phyloP scores from a whole-genome alignment of 2,113 vertebrate species.

The Azemiops feae region DNA sequence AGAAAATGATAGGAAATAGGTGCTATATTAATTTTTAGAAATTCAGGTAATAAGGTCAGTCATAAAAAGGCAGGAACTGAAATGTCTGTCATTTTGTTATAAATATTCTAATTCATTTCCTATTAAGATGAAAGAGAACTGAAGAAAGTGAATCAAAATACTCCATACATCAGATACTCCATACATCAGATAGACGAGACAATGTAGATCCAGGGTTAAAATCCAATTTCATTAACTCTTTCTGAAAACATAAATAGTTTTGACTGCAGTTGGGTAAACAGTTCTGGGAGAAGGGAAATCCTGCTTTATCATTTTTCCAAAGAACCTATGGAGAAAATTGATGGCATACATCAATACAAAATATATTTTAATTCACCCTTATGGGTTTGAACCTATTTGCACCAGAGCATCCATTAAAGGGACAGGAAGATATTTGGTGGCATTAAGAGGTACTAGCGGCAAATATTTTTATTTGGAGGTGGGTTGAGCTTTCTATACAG shows the following conservation, averaged over 20 bases:
- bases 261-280: background rate
- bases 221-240: background rate
- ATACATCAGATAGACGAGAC: background rate
- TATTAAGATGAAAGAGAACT: background rate
- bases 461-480: background rate
- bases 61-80: background rate
- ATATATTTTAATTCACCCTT: background rate
- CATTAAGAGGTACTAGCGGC: background rate
- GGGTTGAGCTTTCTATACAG: background rate
- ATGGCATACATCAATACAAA: background rate
- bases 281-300: background rate
- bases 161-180: background rate
- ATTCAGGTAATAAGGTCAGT: background rate
- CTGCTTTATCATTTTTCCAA: background rate
- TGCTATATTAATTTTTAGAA: background rate
- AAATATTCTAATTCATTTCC: background rate
- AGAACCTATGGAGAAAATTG: background rate
- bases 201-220: background rate
- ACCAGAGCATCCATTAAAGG: background rate
- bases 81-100: background rate
- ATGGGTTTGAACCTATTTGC: background rate
- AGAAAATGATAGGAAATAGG: background rate
- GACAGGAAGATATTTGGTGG: background rate
- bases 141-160: background rate
- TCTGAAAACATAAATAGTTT: background rate